These are phyloP conservation scores for Scopus umbretta DNA, from an alignment of 2,113 vertebrate genomes.

Conservation along the genomic window DNA sequence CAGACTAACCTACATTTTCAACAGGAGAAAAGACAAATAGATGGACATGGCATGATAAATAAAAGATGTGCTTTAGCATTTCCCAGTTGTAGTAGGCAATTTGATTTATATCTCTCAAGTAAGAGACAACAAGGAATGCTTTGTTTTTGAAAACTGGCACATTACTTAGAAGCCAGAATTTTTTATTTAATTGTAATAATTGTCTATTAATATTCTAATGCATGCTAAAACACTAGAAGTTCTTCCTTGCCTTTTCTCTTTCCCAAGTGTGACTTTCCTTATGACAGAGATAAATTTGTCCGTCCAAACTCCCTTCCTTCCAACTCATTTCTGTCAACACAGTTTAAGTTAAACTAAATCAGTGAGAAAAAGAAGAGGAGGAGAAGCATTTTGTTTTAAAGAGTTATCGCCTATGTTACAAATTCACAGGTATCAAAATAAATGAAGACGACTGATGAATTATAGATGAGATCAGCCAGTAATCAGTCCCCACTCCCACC, in stretches of 20 bases:
- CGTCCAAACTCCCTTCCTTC: not conserved
- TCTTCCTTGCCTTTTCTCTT: not conserved
- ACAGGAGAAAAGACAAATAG: not conserved
- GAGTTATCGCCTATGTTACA: not conserved
- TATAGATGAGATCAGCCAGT: not conserved
- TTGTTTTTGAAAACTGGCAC: not conserved
- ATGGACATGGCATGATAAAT: not conserved
- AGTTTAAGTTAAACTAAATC: constrained; percentile 4
- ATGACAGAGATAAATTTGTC: constrained; percentile 8
- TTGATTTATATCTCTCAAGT: not conserved
- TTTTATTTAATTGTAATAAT: constrained; percentile 7
- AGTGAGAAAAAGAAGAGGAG: constrained; percentile 32
- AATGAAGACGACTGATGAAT: not conserved
- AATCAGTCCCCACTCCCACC: not conserved
- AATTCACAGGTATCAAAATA: constrained; percentile 43
- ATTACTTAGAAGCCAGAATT: not conserved
- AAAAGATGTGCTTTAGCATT: not conserved
- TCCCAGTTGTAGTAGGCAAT: not conserved
- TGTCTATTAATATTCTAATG: not conserved
- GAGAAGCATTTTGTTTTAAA: not conserved
- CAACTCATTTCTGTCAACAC: constrained; percentile 25
- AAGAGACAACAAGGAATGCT: not conserved
- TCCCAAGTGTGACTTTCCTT: not conserved
- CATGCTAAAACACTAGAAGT: not conserved
- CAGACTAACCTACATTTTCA: not conserved